phyloP scores from a whole-genome alignment of 2,888 invertebrate genomes.

The Aelia acuminata region DNA sequence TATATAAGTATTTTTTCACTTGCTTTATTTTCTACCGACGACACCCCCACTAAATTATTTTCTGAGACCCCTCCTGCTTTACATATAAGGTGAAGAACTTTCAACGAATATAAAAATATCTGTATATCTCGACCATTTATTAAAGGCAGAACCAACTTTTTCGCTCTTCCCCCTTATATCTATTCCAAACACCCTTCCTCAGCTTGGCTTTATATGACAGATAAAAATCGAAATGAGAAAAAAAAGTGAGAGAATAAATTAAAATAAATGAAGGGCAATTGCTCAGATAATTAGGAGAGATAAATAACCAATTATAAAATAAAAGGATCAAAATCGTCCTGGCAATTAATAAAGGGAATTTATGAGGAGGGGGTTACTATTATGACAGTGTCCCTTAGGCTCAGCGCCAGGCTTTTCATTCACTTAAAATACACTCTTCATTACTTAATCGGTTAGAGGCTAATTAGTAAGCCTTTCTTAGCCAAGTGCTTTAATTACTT shows the following conservation, averaged over 20 bases:
- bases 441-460: neutral
- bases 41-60: too few species aligned
- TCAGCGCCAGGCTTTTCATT: neutral
- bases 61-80: too few species aligned
- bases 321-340: neutral
- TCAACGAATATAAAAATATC: too few species aligned
- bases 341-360: neutral
- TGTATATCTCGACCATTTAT: too few species aligned
- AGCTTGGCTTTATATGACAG: too few species aligned
- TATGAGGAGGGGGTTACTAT: neutral
- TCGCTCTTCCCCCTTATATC: too few species aligned
- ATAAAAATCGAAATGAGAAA: neutral
- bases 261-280: neutral
- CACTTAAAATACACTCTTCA: neutral
- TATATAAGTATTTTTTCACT: too few species aligned
- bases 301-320: neutral
- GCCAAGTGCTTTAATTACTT: slow-evolving; percentile 16
- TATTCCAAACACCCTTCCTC: too few species aligned
- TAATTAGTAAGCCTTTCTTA: neutral
- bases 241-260: neutral
- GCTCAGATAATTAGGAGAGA: neutral
- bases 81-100: too few species aligned
- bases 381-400: slow-evolving; percentile 3
- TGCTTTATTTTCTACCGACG: too few species aligned
- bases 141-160: too few species aligned